Evolutionary conservation across 2,888 invertebrate species (phyloP).

Genomic region (Hecatera dysodea): DNA sequence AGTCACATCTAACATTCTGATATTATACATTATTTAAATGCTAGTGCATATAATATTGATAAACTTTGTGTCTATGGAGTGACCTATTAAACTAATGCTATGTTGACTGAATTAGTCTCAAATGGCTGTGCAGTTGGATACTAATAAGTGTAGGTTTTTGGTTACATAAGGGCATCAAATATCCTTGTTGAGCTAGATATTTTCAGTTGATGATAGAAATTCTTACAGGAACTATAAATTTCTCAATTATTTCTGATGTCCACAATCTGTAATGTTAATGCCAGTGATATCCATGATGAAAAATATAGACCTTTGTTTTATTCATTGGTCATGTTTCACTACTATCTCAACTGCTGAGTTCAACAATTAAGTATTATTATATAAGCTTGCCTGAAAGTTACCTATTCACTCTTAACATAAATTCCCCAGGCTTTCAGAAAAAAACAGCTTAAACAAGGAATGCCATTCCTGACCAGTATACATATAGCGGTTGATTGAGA

Average conservation of each 20-base stretch:
- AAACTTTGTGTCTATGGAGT: neutral
- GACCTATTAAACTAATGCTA: neutral
- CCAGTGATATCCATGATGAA: too few relatives aligned
- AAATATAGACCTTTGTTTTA: too few relatives aligned
- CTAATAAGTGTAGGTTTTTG: constrained; percentile 12
- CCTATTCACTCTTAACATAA: neutral
- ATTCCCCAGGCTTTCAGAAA: neutral
- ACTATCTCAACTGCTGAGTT: too few relatives aligned
- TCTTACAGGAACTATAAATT: neutral
- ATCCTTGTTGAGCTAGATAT: constrained; percentile 15
- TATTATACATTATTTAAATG: neutral
- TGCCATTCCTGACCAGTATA: too few relatives aligned
- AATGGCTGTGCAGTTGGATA: neutral
- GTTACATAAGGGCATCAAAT: constrained; percentile 37
- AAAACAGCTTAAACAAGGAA: too few relatives aligned
- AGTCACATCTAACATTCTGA: neutral
- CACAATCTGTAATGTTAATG: too few relatives aligned
- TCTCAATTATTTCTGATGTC: neutral
- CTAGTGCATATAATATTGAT: neutral
- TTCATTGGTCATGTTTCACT: too few relatives aligned
- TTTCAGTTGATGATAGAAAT: neutral
- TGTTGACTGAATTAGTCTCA: constrained; percentile 3
- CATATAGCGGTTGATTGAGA: too few relatives aligned
- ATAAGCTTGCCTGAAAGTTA: too few relatives aligned
- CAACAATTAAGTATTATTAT: too few relatives aligned